Percentiles rank a stretch among this genome's conserved stretches.
Evolutionary conservation across 2,888 invertebrate genomes (phyloP).

Genomic region (Saturnia pavonia): DNA sequence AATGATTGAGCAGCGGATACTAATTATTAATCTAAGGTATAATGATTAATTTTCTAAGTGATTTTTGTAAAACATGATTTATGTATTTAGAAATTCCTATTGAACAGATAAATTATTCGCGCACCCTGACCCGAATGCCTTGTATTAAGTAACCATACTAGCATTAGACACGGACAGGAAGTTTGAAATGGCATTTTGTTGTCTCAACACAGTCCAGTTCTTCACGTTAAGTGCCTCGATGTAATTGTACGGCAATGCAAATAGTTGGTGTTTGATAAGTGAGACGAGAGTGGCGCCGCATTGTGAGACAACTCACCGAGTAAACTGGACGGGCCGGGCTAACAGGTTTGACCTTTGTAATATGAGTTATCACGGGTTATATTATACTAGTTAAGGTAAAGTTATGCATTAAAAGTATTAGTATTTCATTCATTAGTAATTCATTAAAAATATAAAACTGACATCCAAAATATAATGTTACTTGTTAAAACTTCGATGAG

Average conservation of each 20-base stretch:
- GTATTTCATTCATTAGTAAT: too few species aligned
- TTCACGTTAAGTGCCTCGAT: conserved; percentile 72
- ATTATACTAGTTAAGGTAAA: background rate
- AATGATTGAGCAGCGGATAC: too few species aligned
- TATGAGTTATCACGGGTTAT: conserved; percentile 30
- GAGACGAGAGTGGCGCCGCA: conserved; percentile 44
- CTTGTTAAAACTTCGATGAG: too few species aligned
- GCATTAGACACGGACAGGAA: conserved; percentile 72
- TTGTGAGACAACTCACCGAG: conserved; percentile 22
- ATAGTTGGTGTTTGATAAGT: conserved; percentile 61
- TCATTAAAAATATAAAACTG: too few species aligned
- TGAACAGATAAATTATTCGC: conserved; percentile 47
- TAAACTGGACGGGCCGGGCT: conserved; percentile 39
- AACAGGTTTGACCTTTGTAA: conserved; percentile 53
- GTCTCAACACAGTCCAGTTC: conserved; percentile 75
- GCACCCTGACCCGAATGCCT: conserved; percentile 43
- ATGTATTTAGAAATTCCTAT: background rate
- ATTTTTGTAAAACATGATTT: too few species aligned
- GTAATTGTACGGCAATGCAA: conserved; percentile 78
- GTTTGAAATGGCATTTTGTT: conserved; percentile 79
- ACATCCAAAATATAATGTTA: too few species aligned
- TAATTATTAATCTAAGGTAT: too few species aligned
- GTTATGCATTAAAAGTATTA: too few species aligned
- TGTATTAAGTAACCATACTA: conserved; percentile 37
- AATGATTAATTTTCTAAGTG: too few species aligned